Evolutionary conservation across 2,888 invertebrate genomes (phyloP).

Genomic region (Ophion obscuratus): DNA sequence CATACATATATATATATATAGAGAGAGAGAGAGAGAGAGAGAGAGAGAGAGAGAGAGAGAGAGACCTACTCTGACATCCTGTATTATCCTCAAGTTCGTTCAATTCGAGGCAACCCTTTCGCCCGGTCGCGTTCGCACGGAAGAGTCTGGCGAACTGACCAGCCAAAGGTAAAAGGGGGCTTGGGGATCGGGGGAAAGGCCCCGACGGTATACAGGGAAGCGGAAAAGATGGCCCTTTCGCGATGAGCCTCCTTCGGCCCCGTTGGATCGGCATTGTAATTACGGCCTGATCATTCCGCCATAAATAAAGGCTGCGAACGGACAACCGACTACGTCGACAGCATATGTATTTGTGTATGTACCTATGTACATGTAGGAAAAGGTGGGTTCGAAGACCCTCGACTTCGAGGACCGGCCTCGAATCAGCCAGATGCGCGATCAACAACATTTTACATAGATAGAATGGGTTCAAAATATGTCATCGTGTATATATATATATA

Average conservation of each 20-base stretch:
- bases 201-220: conserved; percentile 59
- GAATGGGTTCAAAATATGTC: too few relatives aligned
- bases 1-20: neutral
- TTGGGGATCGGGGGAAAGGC: conserved; percentile 60
- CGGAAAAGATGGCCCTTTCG: conserved; percentile 75
- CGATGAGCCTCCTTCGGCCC: conserved; percentile 51
- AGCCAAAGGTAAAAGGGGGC: conserved; percentile 47
- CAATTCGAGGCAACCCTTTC: conserved; percentile 33
- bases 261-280: conserved; percentile 78
- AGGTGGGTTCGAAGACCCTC: too few relatives aligned
- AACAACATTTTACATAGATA: too few relatives aligned
- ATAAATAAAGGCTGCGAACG: conserved; percentile 78
- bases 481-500: too few relatives aligned
- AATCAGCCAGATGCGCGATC: too few relatives aligned
- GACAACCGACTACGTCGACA: conserved; percentile 56
- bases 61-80: conserved; percentile 38
- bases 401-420: too few relatives aligned
- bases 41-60: neutral
- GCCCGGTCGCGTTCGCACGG: conserved; percentile 35
- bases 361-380: neutral
- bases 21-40: conserved; percentile 8
- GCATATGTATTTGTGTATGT: conserved; percentile 37
- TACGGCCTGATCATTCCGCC: conserved; percentile 80
- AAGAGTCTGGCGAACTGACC: conserved; percentile 37
- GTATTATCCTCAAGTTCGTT: conserved; percentile 48